Evolutionary conservation across 2,797 vertebrate species (phyloP), one percentile per base, ranked within the genome.

Genomic region (Crypturellus tataupa): DNA sequence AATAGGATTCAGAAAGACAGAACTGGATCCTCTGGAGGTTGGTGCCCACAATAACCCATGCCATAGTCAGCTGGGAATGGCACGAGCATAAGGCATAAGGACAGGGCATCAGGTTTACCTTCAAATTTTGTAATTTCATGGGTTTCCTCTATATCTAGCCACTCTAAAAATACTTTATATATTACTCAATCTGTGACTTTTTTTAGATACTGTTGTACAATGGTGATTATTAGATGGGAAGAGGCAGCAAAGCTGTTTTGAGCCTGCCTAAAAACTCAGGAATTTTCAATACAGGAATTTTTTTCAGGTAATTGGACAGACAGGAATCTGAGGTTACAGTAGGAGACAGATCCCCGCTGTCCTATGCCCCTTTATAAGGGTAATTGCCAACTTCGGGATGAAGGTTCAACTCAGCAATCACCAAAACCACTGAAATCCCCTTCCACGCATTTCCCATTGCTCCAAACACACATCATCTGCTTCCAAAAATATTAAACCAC

Each of bases 241-340:
- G 1, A 1, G 40, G 8, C 21, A 9, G 55, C 6, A 5, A 80
- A 72, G 21, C 0, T 81, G 4, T 72, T 53, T 24, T 5, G 31
- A 7, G 31, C 24, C 21, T 37, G 11, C 5, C 11, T 76, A 29
- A 81, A 33, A 81, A 15, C 14, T 17, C 35, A 1, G 49, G n/a
- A 20, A 56, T 64, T 71, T 49, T 33, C 16, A 12, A 12, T 2
- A 8, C 10, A 0, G 1, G 5, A 4, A 0, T 2, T 63, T 0
- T 2, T 68, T 33, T 23, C 14, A 56, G 40, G n/a, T 29, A 31
- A 42, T 10, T 29, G 6, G 12, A 55, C 7, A 23, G 29, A 20
- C 10, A 33, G 13, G 27, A 47, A 42, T 4, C 12, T 0, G 4
- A 8, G 14, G 49, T 24, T 8, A 10, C 12, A 24, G 21, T 3